Evolutionary conservation across 1,140 invertebrate species (phyloP).

Genomic region (Heterodera schachtii): DNA sequence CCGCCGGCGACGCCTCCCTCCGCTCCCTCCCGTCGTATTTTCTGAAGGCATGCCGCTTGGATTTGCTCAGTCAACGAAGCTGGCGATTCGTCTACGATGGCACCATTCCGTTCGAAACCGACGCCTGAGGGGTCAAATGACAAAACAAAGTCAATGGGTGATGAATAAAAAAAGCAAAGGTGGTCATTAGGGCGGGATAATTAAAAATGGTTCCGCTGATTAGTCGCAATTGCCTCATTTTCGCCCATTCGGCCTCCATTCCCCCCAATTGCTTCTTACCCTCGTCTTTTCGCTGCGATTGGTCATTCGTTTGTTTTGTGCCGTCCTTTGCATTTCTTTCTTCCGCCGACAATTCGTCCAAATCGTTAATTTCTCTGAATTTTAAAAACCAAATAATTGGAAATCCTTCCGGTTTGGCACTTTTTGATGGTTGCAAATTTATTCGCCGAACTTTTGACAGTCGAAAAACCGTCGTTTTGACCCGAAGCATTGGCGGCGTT

Average conservation of each 20-base stretch:
- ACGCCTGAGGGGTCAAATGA: background rate
- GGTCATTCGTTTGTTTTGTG: conserved; percentile 1
- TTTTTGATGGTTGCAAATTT: background rate
- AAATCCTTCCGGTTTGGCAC: background rate
- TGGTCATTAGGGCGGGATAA: too few relatives aligned
- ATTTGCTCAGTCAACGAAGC: conserved; percentile 16
- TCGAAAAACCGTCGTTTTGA: background rate
- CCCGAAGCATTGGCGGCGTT: background rate
- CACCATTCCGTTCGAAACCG: background rate
- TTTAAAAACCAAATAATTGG: background rate
- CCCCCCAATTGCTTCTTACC: too few relatives aligned
- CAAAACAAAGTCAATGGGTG: too few relatives aligned
- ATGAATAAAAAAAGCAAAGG: too few relatives aligned
- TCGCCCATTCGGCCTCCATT: background rate
- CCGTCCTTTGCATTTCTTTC: conserved; percentile 5
- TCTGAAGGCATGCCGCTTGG: conserved; percentile 23
- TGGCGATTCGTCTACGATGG: background rate
- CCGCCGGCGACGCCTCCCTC: too few relatives aligned
- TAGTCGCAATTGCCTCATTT: background rate
- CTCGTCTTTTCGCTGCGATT: too few relatives aligned
- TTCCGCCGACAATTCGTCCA: background rate
- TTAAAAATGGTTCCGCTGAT: background rate
- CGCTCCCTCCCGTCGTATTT: conserved; percentile 18
- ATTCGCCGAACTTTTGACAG: background rate
- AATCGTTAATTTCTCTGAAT: background rate